phyloP scores from a whole-genome alignment of 2,888 invertebrate genomes.

The Rhopalosiphum nymphaeae region DNA sequence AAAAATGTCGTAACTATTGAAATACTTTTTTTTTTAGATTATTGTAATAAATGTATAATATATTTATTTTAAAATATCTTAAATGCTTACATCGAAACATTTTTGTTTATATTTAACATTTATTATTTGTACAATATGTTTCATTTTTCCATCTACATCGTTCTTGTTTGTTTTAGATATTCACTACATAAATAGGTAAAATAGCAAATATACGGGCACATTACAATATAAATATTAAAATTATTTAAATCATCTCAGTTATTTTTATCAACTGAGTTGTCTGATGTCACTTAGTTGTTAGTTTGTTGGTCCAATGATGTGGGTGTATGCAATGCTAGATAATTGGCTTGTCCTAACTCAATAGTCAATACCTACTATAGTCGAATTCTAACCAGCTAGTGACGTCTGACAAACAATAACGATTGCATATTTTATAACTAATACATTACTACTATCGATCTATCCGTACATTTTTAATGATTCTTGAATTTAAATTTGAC shows the following conservation, averaged over 20 bases:
- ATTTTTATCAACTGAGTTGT: background rate
- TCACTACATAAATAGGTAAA: background rate
- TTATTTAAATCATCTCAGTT: background rate
- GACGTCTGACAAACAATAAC: background rate
- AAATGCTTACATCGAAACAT: background rate
- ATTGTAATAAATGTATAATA: background rate
- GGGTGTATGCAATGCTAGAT: background rate
- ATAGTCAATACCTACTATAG: background rate
- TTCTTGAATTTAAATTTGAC: background rate
- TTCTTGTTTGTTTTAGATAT: background rate
- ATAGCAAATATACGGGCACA: background rate
- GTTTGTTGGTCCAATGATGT: background rate
- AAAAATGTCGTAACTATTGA: background rate
- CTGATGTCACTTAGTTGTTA: background rate
- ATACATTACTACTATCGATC: background rate
- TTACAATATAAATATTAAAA: background rate
- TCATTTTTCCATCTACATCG: background rate
- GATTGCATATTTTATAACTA: background rate
- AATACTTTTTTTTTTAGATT: background rate
- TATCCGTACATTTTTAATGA: background rate
- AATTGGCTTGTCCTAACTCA: slow-evolving; percentile 8
- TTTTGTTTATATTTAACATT: background rate
- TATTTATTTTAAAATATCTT: background rate
- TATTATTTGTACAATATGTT: background rate
- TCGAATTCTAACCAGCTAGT: background rate